These are phyloP conservation scores for Poecilia velifera DNA, from an alignment of 2,797 vertebrate species.

Conservation along the genomic window DNA sequence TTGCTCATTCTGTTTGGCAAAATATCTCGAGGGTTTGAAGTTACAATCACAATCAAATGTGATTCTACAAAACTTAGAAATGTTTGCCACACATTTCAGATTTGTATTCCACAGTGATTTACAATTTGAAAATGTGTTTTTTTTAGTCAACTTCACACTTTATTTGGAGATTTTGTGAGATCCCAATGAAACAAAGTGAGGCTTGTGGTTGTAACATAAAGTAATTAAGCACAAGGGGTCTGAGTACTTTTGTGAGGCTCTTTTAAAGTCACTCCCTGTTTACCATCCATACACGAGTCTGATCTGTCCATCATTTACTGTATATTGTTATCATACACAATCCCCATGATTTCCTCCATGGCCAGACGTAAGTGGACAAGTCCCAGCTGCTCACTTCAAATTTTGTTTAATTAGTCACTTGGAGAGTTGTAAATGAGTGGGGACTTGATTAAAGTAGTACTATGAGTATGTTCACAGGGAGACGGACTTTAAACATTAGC, in stretches of 20 bases:
- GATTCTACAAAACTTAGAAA: not conserved
- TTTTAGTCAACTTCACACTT: not conserved
- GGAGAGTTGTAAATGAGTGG: constrained; percentile 65
- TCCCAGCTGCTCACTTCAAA: constrained; percentile 49
- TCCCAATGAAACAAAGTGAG: not conserved
- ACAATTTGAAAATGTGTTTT: too few relatives aligned
- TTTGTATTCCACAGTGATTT: not conserved
- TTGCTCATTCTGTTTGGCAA: too few relatives aligned
- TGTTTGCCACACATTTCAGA: not conserved
- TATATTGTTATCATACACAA: not conserved
- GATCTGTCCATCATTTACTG: not conserved
- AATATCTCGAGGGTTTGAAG: not conserved
- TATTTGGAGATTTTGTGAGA: not conserved
- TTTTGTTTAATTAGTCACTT: constrained; percentile 70
- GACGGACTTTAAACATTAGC: constrained; percentile 65
- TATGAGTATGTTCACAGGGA: constrained; percentile 67
- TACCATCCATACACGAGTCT: not conserved
- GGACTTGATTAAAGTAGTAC: constrained; percentile 69
- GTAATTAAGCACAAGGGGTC: not conserved
- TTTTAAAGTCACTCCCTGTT: not conserved
- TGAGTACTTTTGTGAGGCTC: not conserved
- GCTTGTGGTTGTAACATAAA: not conserved
- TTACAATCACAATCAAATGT: not conserved
- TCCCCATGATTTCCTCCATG: constrained; percentile 42
- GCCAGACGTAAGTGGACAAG: constrained; percentile 7